Conservation (phyloP, 2,113 vertebrate species). For the Sceloporus tristichus region DNA sequence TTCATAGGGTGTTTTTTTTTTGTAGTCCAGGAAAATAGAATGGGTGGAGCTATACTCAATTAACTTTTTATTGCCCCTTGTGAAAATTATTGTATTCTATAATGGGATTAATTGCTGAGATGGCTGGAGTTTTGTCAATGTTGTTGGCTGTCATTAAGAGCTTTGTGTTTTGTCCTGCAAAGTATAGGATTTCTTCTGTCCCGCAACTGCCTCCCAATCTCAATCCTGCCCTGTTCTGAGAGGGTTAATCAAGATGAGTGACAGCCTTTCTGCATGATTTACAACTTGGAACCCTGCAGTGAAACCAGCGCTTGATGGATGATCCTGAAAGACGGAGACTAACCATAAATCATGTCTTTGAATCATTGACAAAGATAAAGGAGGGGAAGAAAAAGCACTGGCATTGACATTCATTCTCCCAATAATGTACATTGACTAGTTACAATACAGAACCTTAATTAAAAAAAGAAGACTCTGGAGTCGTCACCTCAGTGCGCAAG, state of each 20-base stretch:
- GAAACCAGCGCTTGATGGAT: conserved; percentile 98
- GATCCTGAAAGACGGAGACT: conserved; percentile 98
- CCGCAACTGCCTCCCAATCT: conserved; percentile 19
- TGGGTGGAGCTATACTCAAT: conserved; percentile 38
- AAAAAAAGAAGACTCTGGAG: conserved; percentile 87
- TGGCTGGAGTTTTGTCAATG: conserved; percentile 48
- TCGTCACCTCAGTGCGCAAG: conserved; percentile 69
- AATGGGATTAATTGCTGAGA: conserved; percentile 59
- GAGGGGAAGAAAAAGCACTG: conserved; percentile 97
- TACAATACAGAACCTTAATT: conserved; percentile 99
- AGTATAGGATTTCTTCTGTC: conserved; percentile 20
- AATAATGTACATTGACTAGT: conserved; percentile 99
- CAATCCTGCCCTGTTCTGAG: conserved; percentile 70
- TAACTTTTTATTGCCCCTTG: conserved; percentile 47
- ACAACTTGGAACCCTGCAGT: conserved; percentile 97
- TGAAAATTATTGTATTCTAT: conserved; percentile 62
- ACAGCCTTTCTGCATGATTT: conserved; percentile 99
- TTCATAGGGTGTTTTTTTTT: not conserved
- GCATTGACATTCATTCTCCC: conserved; percentile 99
- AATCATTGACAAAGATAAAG: conserved; percentile 99
- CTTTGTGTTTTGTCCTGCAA: conserved; percentile 23
- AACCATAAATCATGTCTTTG: conserved; percentile 99
- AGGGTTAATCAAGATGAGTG: conserved; percentile 99
- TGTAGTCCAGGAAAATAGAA: conserved; percentile 21
- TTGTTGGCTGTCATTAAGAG: conserved; percentile 31